These are phyloP conservation scores for Aviceda subcristata DNA, from an alignment of 2,113 vertebrate species.

Conservation along the genomic window DNA sequence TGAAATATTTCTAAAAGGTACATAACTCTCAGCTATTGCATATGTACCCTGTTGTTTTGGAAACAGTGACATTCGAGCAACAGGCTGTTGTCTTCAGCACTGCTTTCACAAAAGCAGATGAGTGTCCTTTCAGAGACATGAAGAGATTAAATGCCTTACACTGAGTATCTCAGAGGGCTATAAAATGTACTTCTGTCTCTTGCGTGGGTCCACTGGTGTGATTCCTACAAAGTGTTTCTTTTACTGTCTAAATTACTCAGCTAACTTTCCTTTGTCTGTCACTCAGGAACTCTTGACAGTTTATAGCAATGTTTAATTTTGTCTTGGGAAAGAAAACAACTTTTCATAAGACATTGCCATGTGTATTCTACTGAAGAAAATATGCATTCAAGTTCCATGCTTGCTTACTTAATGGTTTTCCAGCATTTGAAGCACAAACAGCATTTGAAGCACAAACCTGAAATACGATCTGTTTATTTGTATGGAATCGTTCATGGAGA, in stretches of 20 bases:
- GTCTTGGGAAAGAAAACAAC: neutral
- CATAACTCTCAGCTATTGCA: neutral
- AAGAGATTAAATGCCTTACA: neutral
- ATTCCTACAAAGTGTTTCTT: neutral
- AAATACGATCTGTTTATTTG: neutral
- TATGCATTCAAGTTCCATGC: neutral
- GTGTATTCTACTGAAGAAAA: neutral
- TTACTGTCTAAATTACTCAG: neutral
- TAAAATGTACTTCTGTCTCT: neutral
- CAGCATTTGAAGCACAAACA: neutral
- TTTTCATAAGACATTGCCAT: neutral
- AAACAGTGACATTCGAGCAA: neutral
- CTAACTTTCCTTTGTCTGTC: neutral
- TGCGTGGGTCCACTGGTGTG: neutral
- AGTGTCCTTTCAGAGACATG: neutral
- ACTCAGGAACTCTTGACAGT: neutral
- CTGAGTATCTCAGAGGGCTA: neutral
- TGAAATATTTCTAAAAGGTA: neutral
- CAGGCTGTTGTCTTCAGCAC: neutral
- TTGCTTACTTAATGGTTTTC: neutral
- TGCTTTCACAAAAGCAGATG: neutral
- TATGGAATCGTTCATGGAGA: neutral
- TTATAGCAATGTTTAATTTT: neutral
- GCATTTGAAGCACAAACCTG: neutral
- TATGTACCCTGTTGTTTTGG: neutral